Base-by-base conservation (phyloP, 1,140 invertebrate genomes). In the Notospermus geniculatus region DNA sequence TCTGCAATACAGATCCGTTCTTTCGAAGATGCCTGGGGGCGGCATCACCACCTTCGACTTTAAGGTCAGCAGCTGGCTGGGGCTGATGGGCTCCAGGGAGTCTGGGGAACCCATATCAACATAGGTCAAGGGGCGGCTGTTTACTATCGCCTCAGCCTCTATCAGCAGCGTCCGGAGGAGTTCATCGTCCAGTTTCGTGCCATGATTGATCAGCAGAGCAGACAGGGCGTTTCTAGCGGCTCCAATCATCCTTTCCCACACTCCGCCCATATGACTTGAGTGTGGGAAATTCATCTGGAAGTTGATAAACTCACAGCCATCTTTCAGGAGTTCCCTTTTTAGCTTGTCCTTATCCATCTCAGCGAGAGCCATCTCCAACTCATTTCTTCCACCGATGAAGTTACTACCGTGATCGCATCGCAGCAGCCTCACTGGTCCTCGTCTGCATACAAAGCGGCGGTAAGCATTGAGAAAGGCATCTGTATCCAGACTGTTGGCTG, bases 1-100 rank as follows among this genome's bases (percentile, higher is more conserved):
- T 11, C 22, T 32, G 19, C 53, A 61, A 41, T 59, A 60, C 22
- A 62, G 57, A 23, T 59, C 59, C 53, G 50, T 60, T 32, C 43
- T 56, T 1, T 56, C 15, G 23, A 25, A 22, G 0, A 39, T 50
- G 23, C 57, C 32, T 1, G 22, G 57, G 23, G 23, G 30, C 5
- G 57, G 41, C 2, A 58, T 11, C 7, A 58, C 23, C 22, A 58
- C 41, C 23, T 43, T 58, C 2, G 36, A 13, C 32, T 58, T 58
- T n/a, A 43, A 23, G 7, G 57, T 58, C 22, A 58, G 25, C 2
- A 43, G 23, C 2, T 58, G 30, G 57, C 41, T 58, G 13, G 57
- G 57, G 25, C 2, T 58, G 1, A 58, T 22, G 1, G 57, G 57
- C 57, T 58, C 32, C 9, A 27, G 41, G 7, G 32, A 43, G 15